A percentile compares a stretch with the other conserved stretches of the same genome.
These are phyloP conservation scores for Noctuana brunneofusca DNA, from an alignment of 2,888 invertebrate species.

Conservation along the genomic window DNA sequence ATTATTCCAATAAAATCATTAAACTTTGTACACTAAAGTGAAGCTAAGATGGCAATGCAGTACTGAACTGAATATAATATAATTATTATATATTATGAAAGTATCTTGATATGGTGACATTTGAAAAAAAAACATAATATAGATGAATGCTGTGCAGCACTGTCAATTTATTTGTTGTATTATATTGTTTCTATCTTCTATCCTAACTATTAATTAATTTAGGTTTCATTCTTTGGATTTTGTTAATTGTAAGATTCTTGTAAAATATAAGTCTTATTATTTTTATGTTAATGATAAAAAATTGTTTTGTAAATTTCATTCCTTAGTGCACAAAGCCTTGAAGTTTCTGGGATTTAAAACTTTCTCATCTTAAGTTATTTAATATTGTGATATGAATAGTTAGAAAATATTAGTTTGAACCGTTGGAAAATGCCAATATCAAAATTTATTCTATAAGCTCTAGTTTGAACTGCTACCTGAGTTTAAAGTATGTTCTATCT, in stretches of 20 bases:
- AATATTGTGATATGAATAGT: conserved; percentile 52
- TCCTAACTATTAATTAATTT: conserved; percentile 18
- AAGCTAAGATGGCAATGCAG: conserved; percentile 23
- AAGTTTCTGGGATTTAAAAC: conserved; percentile 34
- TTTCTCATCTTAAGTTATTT: conserved; percentile 42
- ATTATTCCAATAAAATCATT: neutral
- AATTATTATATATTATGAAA: neutral
- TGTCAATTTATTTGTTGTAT: conserved; percentile 12
- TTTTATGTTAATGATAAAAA: conserved; percentile 19
- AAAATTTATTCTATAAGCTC: conserved; percentile 38
- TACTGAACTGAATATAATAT: no score
- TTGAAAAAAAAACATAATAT: neutral
- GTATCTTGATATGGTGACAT: neutral
- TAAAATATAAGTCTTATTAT: conserved; percentile 33
- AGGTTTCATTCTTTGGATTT: conserved; percentile 14
- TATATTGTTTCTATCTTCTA: conserved; percentile 19
- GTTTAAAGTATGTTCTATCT: conserved; percentile 28
- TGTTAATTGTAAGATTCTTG: conserved; percentile 27
- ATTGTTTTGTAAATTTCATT: conserved; percentile 29
- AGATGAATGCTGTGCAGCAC: neutral
- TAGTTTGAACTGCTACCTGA: conserved; percentile 28
- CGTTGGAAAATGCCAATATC: conserved; percentile 43
- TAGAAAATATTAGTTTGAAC: conserved; percentile 36
- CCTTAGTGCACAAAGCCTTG: conserved; percentile 44
- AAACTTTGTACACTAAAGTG: conserved; percentile 13